phyloP scores from a whole-genome alignment of 1,140 invertebrate genomes.

The Pentalonia nigronervosa region DNA sequence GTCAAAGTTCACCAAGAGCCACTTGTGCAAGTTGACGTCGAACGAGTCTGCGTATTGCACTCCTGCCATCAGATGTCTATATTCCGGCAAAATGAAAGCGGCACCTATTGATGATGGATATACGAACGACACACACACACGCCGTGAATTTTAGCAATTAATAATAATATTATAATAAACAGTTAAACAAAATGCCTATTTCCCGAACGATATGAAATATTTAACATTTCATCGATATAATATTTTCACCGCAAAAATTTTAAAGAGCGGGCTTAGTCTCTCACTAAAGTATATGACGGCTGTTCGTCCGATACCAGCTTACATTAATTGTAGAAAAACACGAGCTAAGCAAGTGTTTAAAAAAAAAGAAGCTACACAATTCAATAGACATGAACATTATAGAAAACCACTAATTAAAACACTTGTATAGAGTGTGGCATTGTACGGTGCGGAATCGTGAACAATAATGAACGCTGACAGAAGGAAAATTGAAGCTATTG shows the following conservation, averaged over 20 bases:
- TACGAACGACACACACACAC: conserved; percentile 1
- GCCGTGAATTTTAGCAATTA: neutral
- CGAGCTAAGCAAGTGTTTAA: too few species aligned
- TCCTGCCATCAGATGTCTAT: conserved; percentile 79
- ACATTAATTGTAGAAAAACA: too few species aligned
- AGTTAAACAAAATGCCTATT: neutral
- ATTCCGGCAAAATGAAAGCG: conserved; percentile 91
- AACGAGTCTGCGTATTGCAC: conserved; percentile 85
- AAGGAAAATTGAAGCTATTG: too few species aligned
- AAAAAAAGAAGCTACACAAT: too few species aligned
- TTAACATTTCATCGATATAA: neutral
- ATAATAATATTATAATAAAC: neutral
- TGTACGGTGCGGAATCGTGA: too few species aligned
- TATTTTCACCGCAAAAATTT: neutral
- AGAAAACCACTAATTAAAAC: too few species aligned
- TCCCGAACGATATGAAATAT: neutral
- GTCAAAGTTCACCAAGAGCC: conserved; percentile 91
- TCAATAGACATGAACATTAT: too few species aligned
- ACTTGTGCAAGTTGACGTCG: conserved; percentile 92
- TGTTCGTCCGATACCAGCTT: too few species aligned
- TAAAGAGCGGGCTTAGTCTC: neutral
- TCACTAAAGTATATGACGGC: too few species aligned
- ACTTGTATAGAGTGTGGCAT: too few species aligned
- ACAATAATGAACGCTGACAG: too few species aligned
- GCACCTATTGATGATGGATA: conserved; percentile 68